Conservation (phyloP, 1,140 invertebrate species). For the Rhynchophorus ferrugineus region DNA sequence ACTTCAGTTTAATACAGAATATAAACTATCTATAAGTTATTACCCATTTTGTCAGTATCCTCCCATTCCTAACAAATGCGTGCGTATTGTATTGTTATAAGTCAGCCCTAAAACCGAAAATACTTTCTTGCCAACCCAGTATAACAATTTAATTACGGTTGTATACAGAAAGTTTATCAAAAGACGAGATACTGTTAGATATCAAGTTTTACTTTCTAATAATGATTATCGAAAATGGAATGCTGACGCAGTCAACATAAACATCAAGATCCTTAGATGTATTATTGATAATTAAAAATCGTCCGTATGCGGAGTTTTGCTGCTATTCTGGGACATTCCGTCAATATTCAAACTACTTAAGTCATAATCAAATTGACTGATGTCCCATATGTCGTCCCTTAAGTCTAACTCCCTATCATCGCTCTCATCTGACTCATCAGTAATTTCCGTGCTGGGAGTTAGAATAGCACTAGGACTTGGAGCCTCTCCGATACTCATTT, state of each 20-base stretch:
- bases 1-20: too few relatives aligned
- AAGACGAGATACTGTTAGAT: not conserved
- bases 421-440: slow-evolving; percentile 28
- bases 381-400: slow-evolving; percentile 37
- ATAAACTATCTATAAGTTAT: too few relatives aligned
- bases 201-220: not conserved
- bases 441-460: slow-evolving; percentile 44
- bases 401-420: slow-evolving; percentile 34
- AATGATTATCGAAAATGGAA: too few relatives aligned
- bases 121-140: too few relatives aligned
- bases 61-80: too few relatives aligned
- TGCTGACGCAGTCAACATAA: too few relatives aligned
- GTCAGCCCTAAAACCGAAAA: too few relatives aligned
- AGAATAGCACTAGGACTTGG: slow-evolving; percentile 50
- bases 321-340: slow-evolving; percentile 28
- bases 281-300: slow-evolving; percentile 13
- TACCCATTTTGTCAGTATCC: too few relatives aligned
- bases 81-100: too few relatives aligned
- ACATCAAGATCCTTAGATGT: too few relatives aligned
- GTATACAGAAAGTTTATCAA: not conserved
- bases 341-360: slow-evolving; percentile 34
- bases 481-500: slow-evolving; percentile 29
- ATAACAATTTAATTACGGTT: too few relatives aligned
- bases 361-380: slow-evolving; percentile 38
- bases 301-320: slow-evolving; percentile 16